These are phyloP conservation scores for Crocuta crocuta DNA, from an alignment of 2,113 vertebrate species.

Conservation along the genomic window DNA sequence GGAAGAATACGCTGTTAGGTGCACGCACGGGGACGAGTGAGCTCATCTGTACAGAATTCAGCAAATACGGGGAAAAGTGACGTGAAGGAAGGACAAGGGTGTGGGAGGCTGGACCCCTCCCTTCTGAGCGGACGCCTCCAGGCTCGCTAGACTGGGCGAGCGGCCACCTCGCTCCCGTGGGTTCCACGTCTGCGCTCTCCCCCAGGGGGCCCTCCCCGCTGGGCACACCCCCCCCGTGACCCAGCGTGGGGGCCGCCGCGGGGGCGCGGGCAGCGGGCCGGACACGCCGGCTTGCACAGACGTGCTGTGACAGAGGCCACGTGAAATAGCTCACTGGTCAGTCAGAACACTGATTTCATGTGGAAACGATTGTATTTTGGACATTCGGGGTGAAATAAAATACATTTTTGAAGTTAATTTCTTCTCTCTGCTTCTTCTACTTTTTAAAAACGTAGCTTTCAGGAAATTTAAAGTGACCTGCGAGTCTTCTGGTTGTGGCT, in stretches of 20 bases:
- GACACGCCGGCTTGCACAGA: rapidly evolving
- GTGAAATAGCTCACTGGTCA: rapidly evolving
- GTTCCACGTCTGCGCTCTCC: not conserved
- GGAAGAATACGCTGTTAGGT: not conserved
- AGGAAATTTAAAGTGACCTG: not conserved
- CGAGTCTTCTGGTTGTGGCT: rapidly evolving
- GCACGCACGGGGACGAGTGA: not conserved
- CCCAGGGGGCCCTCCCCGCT: too few relatives aligned
- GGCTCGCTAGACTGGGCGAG: not conserved
- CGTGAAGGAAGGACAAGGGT: rapidly evolving
- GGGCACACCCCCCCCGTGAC: too few relatives aligned
- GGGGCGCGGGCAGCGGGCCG: too few relatives aligned
- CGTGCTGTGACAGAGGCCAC: rapidly evolving
- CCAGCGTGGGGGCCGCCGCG: rapidly evolving
- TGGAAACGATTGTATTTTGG: not conserved
- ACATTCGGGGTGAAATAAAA: not conserved
- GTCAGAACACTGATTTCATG: not conserved
- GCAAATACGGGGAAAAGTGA: not conserved
- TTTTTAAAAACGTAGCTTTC: not conserved
- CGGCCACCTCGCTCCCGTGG: not conserved
- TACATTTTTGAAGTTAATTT: not conserved
- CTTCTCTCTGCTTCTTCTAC: not conserved
- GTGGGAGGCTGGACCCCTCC: not conserved
- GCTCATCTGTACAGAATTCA: not conserved
- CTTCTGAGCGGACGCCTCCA: not conserved